Evolutionary conservation across 2,113 vertebrate genomes (phyloP), one percentile per base, ranked within the genome.

Genomic region (Bujurquina vittata): DNA sequence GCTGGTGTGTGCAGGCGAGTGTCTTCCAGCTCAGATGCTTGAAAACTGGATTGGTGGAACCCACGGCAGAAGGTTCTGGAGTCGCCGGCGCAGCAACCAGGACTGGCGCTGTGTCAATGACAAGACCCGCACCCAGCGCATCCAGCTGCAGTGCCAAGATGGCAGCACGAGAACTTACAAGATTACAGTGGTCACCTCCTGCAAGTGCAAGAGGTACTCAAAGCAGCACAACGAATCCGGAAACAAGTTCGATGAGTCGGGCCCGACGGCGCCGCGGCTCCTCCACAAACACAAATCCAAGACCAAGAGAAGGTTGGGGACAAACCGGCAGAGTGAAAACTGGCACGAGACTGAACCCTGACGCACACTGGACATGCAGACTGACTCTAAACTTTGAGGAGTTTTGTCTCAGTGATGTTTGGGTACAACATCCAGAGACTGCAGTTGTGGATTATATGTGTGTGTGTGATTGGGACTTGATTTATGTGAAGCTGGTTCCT

Each of bases 91-190:
- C 90, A 94, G 96, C 90, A 94, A 93, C 0, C 97, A 97, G 15
- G 97, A 98, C 84, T 99, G 98, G 98, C 94, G 97, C 58, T 99
- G 98, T 7, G 97, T 99, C 91, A 97, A 96, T 0, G 98, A 99
- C 95, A 99, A 98, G 89, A 98, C 97, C 0, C 97, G 98, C 69
- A 95, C 97, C 91, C 26, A 98, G 95, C 95, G 97, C 87, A 97
- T 99, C 90, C 98, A 97, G 91, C 96, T 99, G 56, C 97, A 97
- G 90, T 99, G 98, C 63, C 97, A 96, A 86, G 97, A 99, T 11
- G 97, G 98, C 92, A 98, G 96, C 95, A 96, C 96, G 1, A 96
- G 98, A 94, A 98, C 98, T 62, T 99, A 99, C 95, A 98, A 97
- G 88, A 95, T 99, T 91, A 97, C 97, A 0, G 96, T 97, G 87